Base-by-base conservation (phyloP, 2,113 vertebrate genomes). In the Corythornis vintsioides region DNA sequence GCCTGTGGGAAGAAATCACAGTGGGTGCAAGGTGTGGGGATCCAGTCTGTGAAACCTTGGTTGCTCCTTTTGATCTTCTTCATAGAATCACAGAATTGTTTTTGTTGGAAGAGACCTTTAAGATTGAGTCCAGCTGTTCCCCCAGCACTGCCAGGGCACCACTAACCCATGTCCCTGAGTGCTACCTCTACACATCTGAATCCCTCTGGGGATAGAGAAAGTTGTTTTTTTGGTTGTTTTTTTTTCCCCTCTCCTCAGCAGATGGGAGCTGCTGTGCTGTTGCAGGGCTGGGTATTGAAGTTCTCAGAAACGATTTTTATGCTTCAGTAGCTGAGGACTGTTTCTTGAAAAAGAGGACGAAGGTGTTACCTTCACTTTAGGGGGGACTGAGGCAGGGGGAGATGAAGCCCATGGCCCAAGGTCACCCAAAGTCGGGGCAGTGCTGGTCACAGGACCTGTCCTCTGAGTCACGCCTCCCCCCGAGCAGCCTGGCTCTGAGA, bases 181-280 rank as follows among this genome's bases (percentile, higher is more conserved):
- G 24, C 15, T 26, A 42, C 38, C 11, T 64, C 61, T 42, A 16
- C 61, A 19, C 38, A 19, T 42, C 61, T 64, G 9, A 64, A 29
- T 28, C 15, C 61, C 61, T 19, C 38, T 17, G 12, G 61, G 61
- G 38, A 42, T 64, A 26, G 60, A 3, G 10, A 25, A 28, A 63
- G 60, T 28, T 63, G 61, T 38, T 12, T 12, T 29, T 29, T 19
- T 19, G 40, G 57, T 24, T 26, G 6, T 14, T 15, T 24, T 15
- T 38, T 38, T 10, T 10, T 29, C 21, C 21, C 4, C 40, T 52
- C 57, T 57, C 63, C 29, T 4, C 71, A 64, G 72, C 83, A 72
- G 87, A 84, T 26, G 72, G 93, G 92, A 73, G 65, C 50, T 59
- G 65, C 55, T 22, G 25, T 75, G 73, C 81, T 86, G 57, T 48